A percentile compares a stretch with the other conserved stretches of the same genome.
Evolutionary conservation across 2,888 invertebrate species (phyloP).

Genomic region (Boloria selene): DNA sequence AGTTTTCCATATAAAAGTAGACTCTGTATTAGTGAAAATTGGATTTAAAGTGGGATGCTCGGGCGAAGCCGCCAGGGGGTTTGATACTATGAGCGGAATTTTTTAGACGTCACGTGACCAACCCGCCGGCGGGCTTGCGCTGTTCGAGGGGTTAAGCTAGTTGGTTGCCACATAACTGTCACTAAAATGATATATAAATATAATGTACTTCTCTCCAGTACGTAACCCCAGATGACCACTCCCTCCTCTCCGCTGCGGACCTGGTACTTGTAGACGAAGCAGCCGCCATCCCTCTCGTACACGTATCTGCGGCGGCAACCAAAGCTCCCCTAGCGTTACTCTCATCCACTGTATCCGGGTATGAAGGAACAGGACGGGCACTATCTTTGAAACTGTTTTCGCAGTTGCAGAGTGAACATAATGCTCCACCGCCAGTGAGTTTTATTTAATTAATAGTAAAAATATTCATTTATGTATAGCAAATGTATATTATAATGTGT

Average conservation of each 20-base stretch:
- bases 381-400: constrained; percentile 96
- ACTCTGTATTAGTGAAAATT: too few relatives aligned
- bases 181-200: too few relatives aligned
- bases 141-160: too few relatives aligned
- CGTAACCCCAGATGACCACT: constrained; percentile 95
- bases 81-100: too few relatives aligned
- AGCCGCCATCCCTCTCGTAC: constrained; percentile 97
- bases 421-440: constrained; percentile 83
- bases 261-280: constrained; percentile 98
- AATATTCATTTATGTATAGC: not conserved
- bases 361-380: constrained; percentile 98
- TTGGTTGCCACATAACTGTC: too few relatives aligned
- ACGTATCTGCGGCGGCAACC: constrained; percentile 93
- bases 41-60: too few relatives aligned
- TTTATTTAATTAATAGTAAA: not conserved
- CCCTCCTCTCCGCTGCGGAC: constrained; percentile 95
- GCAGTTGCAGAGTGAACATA: constrained; percentile 87
- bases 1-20: too few relatives aligned
- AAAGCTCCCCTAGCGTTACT: constrained; percentile 97
- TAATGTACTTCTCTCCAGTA: constrained; percentile 88
- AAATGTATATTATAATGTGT: not conserved
- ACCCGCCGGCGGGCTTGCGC: too few relatives aligned
- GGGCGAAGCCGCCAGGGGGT: too few relatives aligned
- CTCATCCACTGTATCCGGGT: constrained; percentile 98
- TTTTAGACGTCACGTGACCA: too few relatives aligned